Conservation (phyloP, 2,888 invertebrate genomes). For the Chouioia cunea region DNA sequence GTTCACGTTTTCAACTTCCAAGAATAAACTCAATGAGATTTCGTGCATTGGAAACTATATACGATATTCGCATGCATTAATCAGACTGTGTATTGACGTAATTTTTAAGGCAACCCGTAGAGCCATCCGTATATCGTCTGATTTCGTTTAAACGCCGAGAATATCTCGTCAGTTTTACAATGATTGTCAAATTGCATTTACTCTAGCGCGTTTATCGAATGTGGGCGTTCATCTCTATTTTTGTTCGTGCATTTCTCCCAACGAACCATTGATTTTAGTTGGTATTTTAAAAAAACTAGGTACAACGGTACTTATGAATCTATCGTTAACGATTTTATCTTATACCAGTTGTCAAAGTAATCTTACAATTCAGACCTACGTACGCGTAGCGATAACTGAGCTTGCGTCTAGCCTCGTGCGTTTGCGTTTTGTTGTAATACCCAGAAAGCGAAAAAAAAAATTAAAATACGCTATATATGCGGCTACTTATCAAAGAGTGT, state of each 20-base stretch:
- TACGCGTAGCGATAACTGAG: slow-evolving; percentile 37
- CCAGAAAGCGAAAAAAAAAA: slow-evolving; percentile 17
- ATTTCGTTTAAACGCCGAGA: not conserved
- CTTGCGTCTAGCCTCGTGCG: slow-evolving; percentile 46
- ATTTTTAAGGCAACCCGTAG: slow-evolving; percentile 32
- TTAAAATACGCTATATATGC: slow-evolving; percentile 32
- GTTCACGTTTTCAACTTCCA: slow-evolving; percentile 20
- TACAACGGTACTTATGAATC: slow-evolving; percentile 31
- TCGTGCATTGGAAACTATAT: slow-evolving; percentile 31
- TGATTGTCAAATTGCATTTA: slow-evolving; percentile 35
- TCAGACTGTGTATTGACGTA: slow-evolving; percentile 41
- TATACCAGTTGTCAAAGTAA: slow-evolving; percentile 22
- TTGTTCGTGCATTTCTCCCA: slow-evolving; percentile 25
- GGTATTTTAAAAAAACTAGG: slow-evolving; percentile 21
- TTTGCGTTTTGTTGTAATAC: slow-evolving; percentile 49
- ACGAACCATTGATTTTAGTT: slow-evolving; percentile 1
- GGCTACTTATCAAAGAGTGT: slow-evolving; percentile 42
- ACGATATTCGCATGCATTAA: slow-evolving; percentile 37
- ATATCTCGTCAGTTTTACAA: not conserved
- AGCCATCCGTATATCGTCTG: slow-evolving; percentile 18
- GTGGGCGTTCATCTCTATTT: slow-evolving; percentile 31
- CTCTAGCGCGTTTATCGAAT: slow-evolving; percentile 19
- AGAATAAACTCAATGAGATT: slow-evolving; percentile 40
- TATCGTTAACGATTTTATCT: slow-evolving; percentile 11
- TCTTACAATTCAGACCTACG: slow-evolving; percentile 32